Evolutionary conservation across 2,797 vertebrate species (phyloP).

Genomic region (Sardinella longiceps): DNA sequence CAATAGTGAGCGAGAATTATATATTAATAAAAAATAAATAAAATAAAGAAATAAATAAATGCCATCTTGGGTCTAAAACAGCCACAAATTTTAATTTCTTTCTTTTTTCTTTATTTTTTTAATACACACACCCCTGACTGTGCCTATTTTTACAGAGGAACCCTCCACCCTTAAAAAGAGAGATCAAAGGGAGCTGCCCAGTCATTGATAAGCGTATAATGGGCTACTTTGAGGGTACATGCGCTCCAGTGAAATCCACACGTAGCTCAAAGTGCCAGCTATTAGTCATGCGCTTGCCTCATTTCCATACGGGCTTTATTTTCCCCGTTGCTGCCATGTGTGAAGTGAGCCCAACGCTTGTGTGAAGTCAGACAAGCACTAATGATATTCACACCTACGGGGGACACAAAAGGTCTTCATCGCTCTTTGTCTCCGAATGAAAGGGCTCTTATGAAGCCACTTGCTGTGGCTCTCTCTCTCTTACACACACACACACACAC

Average conservation of each 20-base stretch:
- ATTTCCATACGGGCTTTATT: constrained; percentile 73
- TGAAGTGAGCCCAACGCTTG: constrained; percentile 58
- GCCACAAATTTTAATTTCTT: constrained; percentile 21
- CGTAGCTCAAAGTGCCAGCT: constrained; percentile 64
- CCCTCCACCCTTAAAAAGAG: constrained; percentile 57
- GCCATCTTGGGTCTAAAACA: not conserved
- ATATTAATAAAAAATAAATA: not conserved
- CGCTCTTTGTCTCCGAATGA: constrained; percentile 58
- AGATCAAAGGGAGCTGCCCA: constrained; percentile 65
- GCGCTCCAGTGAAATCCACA: constrained; percentile 60
- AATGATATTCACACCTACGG: constrained; percentile 74
- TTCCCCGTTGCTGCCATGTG: constrained; percentile 53
- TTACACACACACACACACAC: constrained; percentile 28
- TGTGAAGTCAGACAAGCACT: constrained; percentile 57
- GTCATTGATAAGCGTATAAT: constrained; percentile 72
- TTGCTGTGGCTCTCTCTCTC: constrained; percentile 32
- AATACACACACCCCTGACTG: constrained; percentile 49
- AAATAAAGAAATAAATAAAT: not conserved
- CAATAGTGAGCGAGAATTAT: not conserved
- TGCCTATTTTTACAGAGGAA: constrained; percentile 53
- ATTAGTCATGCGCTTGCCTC: constrained; percentile 71
- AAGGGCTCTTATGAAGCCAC: constrained; percentile 58
- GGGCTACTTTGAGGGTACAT: constrained; percentile 67
- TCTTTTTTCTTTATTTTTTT: no score
- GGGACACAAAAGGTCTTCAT: constrained; percentile 63